Evolutionary conservation across 2,797 vertebrate species (phyloP), one percentile per base, ranked within the genome.

Genomic region (Lophotriccus pileatus): DNA sequence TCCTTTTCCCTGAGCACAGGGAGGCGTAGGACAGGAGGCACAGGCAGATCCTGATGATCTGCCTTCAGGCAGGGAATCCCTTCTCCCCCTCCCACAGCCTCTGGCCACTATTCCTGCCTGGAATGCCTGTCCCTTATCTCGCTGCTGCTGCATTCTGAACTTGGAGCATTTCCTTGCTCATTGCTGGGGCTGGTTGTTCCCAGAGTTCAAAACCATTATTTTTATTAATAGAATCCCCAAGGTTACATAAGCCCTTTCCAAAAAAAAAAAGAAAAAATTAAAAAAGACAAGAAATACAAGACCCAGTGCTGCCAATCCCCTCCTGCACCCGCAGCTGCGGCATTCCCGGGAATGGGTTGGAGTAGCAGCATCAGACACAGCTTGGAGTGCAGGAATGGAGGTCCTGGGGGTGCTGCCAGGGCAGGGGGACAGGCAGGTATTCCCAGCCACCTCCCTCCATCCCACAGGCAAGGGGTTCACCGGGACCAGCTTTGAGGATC

Each of bases 221-320:
- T 93, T 96, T 96, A 97, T 97, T 97, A 97, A 96, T 97, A 97
- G 96, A 96, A 95, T 94, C 92, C 85, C 85, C 56, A 79, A 89
- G 93, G 92, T 97, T 97, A 96, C 19, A 62, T 96, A 97, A 96
- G 68, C 76, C 47, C 60, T 92, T 76, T 4, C 6, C 39, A 39
- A 50, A 47, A 44, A 68, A 69, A 67, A 83, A 36, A 50, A 30
- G 18, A 30, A 49, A 58, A 30, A 56, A 9, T 30, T 15, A 32
- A 21, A 46, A 32, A 34, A 32, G 41, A 39, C 77, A 34, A 34
- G 50, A 44, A 80, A 53, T 2, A 68, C 77, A 59, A 59, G 74
- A 1, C 7, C 60, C 63, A 74, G 52, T 0, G 0, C 11, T 84
- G 52, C 68, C 83, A 47, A 47, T 68, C 88, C 90, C 59, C 25